Evolutionary conservation across 1,140 invertebrate genomes (phyloP).

Genomic region (Zaprionus capensis): DNA sequence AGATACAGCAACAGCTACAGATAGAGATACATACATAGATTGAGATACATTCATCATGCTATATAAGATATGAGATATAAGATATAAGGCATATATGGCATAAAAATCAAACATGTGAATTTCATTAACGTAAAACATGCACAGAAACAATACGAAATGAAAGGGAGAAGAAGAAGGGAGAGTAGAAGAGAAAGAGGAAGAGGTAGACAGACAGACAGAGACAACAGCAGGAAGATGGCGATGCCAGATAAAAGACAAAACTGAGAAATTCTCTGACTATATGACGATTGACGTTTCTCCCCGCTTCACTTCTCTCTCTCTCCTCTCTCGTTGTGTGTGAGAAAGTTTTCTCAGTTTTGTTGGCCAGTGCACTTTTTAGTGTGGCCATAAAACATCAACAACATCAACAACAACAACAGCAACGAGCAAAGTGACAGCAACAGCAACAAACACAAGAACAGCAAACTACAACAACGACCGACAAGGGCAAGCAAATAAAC

Average conservation of each 20-base stretch:
- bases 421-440: conserved; percentile 35
- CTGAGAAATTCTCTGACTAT: conserved; percentile 43
- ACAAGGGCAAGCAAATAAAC: conserved; percentile 78
- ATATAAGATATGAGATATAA: conserved; percentile 18
- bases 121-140: conserved; percentile 70
- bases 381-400: conserved; percentile 67
- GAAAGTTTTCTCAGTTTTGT: conserved; percentile 71
- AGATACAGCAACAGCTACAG: conserved; percentile 15
- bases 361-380: conserved; percentile 79
- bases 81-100: conserved; percentile 42
- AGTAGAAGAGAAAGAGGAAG: not conserved
- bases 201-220: conserved; percentile 1
- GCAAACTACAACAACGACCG: conserved; percentile 18
- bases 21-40: conserved; percentile 13
- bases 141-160: conserved; percentile 36
- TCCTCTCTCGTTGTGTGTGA: conserved; percentile 48
- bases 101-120: conserved; percentile 71
- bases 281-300: conserved; percentile 26
- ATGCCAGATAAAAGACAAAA: conserved; percentile 51
- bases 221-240: conserved; percentile 57
- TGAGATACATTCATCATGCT: conserved; percentile 68
- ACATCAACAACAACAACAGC: conserved; percentile 49
- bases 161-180: not conserved
- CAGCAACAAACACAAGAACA: conserved; percentile 37
- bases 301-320: not conserved